Conservation (phyloP, 2,797 vertebrate species). For the Pterois miles region DNA sequence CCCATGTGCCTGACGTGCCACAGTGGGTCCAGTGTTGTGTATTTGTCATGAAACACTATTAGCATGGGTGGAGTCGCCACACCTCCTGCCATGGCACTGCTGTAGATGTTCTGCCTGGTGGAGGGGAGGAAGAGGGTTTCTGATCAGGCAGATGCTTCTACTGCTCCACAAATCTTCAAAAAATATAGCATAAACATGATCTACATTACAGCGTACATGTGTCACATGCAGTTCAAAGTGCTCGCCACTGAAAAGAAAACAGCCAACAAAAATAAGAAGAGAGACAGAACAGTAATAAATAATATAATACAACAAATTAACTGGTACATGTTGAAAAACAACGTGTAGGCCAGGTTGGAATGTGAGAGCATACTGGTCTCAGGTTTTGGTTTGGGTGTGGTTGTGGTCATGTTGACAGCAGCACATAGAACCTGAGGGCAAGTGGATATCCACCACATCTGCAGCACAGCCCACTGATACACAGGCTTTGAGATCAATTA, state of each 20-base stretch:
- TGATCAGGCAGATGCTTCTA: background rate
- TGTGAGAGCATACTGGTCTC: too few relatives aligned
- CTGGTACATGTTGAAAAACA: background rate
- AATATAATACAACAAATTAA: background rate
- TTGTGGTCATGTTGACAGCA: too few relatives aligned
- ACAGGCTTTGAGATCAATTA: too few relatives aligned
- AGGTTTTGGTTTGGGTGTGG: too few relatives aligned
- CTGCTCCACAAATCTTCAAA: background rate
- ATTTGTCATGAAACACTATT: conserved; percentile 93
- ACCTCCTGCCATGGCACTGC: conserved; percentile 92
- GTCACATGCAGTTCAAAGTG: too few relatives aligned
- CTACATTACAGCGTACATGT: too few relatives aligned
- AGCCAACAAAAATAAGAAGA: background rate
- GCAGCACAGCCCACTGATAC: background rate
- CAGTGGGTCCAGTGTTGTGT: conserved; percentile 90
- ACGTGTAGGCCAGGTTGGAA: background rate
- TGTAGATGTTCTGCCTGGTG: conserved; percentile 91
- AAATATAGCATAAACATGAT: background rate
- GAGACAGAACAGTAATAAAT: background rate
- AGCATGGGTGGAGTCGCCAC: conserved; percentile 93
- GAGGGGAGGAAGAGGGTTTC: background rate
- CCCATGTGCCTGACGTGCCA: conserved; percentile 97
- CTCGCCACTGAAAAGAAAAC: too few relatives aligned
- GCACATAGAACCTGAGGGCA: background rate
- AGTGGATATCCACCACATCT: background rate